Conservation (phyloP, 2,888 invertebrate genomes). For the Lymantria monacha region DNA sequence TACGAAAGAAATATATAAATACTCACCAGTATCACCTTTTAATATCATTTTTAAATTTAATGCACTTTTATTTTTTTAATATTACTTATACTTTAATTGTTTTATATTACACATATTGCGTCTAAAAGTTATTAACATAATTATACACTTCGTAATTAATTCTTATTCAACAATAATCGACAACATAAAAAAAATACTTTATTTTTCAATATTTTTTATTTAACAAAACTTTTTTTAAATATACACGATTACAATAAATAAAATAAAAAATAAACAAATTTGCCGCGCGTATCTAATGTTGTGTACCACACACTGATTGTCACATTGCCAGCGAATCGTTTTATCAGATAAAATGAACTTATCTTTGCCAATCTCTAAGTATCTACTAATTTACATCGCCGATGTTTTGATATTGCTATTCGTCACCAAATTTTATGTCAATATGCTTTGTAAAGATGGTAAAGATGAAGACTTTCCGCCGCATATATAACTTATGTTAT, state of each 20-base stretch:
- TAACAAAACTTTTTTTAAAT: not conserved
- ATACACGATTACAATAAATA: not conserved
- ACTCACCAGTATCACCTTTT: constrained; percentile 22
- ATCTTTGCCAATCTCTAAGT: constrained; percentile 16
- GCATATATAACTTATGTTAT: no score
- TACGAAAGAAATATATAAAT: not conserved
- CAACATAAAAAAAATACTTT: no score
- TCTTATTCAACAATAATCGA: no score
- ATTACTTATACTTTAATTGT: no score
- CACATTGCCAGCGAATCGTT: not conserved
- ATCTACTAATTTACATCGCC: not conserved
- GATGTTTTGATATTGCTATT: not conserved
- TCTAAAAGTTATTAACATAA: no score
- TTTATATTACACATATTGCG: no score
- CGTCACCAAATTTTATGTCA: not conserved
- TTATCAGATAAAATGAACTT: constrained; percentile 19
- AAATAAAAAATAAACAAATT: not conserved
- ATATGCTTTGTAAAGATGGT: not conserved
- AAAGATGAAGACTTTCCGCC: no score
- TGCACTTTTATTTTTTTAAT: not conserved
- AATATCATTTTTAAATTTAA: constrained; percentile 13
- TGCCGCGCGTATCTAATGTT: not conserved
- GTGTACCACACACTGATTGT: not conserved
- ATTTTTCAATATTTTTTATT: no score
- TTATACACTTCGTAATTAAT: no score